Base-by-base conservation (phyloP, 2,888 invertebrate genomes). In the Catocala nupta region DNA sequence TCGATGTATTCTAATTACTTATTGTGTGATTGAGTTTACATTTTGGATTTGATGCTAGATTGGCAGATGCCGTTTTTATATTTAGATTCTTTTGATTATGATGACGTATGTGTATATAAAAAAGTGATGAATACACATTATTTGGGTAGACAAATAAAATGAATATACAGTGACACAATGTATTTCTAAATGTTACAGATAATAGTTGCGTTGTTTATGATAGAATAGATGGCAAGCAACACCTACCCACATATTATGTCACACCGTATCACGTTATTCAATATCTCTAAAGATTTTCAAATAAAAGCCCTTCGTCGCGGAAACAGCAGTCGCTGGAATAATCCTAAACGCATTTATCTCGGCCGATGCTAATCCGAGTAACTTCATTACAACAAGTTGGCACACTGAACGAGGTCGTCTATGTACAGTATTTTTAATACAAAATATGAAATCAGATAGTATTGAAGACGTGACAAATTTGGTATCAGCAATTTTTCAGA, bases 381-480 rank as follows among this genome's bases (percentile, higher is more conserved):
- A 65, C 65, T 67, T 71, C 73, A 78, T 68, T 72, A 78, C 77
- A 77, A 73, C 71, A 65, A 79, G 67, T 78, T 79, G 80, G 76
- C 78, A 79, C 70, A 47, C 59, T 42, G 44, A 79, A 78, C 68
- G 77, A 77, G 79, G 80, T 79, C 77, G 75, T 65, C 68, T 66
- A 68, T 70, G 70, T 77, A 70, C 74, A 68, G 69, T 71, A 77
- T 79, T 80, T 79, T 77, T 75, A 72, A 71, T 71, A 68, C 56
- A 74, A 78, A 75, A 72, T 71, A 75, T 73, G 78, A 78, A 77
- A 79, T 73, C n/a, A 68, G 69, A 78, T 78, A 75, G 64, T 67
- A 77, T 70, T 77, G 75, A 71, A 76, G 70, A 63, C 65, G 62
- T 63, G 68, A 75, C 70, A 68, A 77, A 68, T 68, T 65, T 77